A percentile compares a stretch with the other conserved stretches of the same genome.
These are phyloP conservation scores for Phrynocephalus guinanensis DNA, from an alignment of 2,797 vertebrate species.

Conservation along the genomic window DNA sequence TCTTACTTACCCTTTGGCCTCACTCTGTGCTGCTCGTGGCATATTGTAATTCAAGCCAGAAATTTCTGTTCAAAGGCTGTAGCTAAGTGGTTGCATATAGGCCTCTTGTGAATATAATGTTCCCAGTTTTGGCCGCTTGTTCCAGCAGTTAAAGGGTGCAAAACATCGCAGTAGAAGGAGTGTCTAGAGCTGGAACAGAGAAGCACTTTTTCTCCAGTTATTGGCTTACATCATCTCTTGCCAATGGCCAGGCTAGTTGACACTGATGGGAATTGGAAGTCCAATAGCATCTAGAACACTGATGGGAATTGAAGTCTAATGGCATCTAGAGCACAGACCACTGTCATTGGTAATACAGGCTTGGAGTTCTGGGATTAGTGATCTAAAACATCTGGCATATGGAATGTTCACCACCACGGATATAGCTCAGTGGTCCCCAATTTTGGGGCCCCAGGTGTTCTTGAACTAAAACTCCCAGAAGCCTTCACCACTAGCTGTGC, in stretches of 20 bases:
- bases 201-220: background rate
- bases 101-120: background rate
- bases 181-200: background rate
- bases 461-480: too few species aligned
- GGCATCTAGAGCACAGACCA: too few species aligned
- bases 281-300: background rate
- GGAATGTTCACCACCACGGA: too few species aligned
- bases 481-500: too few species aligned
- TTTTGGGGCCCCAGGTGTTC: too few species aligned
- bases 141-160: background rate
- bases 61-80: background rate
- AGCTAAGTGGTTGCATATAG: background rate
- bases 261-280: background rate
- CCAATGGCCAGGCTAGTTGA: background rate
- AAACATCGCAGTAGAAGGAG: background rate
- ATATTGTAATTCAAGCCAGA: slow-evolving; percentile 36
- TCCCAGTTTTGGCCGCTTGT: background rate
- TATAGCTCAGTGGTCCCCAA: too few species aligned
- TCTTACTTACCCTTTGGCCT: slow-evolving; percentile 16
- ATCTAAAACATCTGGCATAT: too few species aligned
- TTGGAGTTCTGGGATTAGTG: too few species aligned
- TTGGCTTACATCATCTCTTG: background rate
- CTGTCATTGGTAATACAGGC: too few species aligned
- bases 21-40: slow-evolving; percentile 14
- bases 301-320: too few species aligned